These are phyloP conservation scores for Laothoe populi DNA, from an alignment of 2,888 invertebrate species.

Conservation along the genomic window DNA sequence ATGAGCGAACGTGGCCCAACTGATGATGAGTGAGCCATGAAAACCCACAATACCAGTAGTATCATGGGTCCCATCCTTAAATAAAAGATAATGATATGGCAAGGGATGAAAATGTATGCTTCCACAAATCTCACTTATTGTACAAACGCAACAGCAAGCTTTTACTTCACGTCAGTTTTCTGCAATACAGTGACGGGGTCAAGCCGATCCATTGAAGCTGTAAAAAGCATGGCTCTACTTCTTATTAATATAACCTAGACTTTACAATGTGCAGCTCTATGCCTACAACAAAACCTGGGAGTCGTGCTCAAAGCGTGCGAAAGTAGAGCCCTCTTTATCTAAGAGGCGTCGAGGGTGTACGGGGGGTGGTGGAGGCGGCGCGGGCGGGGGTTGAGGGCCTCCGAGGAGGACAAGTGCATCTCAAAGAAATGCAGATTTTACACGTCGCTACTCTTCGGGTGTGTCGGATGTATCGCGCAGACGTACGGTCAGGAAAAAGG, in stretches of 20 bases:
- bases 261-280: background rate
- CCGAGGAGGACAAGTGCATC: constrained; percentile 79
- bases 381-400: constrained; percentile 40
- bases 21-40: too few species aligned
- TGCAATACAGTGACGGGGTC: too few species aligned
- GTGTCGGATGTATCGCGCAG: constrained; percentile 71
- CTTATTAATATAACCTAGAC: background rate
- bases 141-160: too few species aligned
- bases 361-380: constrained; percentile 39
- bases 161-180: too few species aligned
- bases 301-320: constrained; percentile 78
- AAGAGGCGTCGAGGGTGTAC: constrained; percentile 61
- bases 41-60: too few species aligned
- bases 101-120: too few species aligned
- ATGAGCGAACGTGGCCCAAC: too few species aligned
- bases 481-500: constrained; percentile 55
- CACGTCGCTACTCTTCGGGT: constrained; percentile 83
- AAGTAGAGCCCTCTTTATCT: constrained; percentile 82
- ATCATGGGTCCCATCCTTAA: too few species aligned
- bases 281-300: constrained; percentile 66
- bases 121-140: too few species aligned
- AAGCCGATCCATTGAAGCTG: too few species aligned
- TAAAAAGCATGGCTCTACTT: too few species aligned
- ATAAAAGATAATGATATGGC: too few species aligned
- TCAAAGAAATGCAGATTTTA: constrained; percentile 86